A percentile compares a stretch with the other conserved stretches of the same genome.
phyloP scores from a whole-genome alignment of 2,888 invertebrate genomes.

The Pseudoips prasinana region DNA sequence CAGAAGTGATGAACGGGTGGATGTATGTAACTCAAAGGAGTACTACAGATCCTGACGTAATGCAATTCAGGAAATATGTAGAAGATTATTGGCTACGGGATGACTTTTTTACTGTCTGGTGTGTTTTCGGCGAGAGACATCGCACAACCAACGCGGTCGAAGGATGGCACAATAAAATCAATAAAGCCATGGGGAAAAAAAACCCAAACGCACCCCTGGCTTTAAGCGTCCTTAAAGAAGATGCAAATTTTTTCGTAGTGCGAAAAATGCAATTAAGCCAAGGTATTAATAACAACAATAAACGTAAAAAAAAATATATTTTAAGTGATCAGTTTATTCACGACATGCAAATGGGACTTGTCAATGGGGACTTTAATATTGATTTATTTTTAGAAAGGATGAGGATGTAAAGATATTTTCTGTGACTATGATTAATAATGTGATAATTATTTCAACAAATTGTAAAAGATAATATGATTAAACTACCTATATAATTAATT shows the following conservation, averaged over 20 bases:
- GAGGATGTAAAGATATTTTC: slow-evolving; percentile 1
- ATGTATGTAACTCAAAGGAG: no score
- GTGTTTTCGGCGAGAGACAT: no score
- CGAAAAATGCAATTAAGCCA: not conserved
- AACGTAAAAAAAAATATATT: slow-evolving; percentile 1
- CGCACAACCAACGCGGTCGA: no score
- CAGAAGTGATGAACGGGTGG: no score
- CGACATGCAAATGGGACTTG: not conserved
- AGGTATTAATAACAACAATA: not conserved
- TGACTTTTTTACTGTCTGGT: no score
- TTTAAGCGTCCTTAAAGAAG: not conserved
- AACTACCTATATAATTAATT: no score
- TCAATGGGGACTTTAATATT: not conserved
- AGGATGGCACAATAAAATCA: no score
- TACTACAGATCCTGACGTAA: no score
- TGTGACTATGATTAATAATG: not conserved
- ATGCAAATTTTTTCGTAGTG: not conserved
- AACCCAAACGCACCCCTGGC: slow-evolving; percentile 1
- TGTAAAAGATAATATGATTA: not conserved
- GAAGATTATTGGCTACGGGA: no score
- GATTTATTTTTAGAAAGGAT: slow-evolving; percentile 1
- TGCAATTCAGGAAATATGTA: no score
- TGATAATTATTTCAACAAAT: not conserved
- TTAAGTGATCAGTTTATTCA: not conserved
- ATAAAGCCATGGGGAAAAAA: slow-evolving; percentile 1